A percentile compares a stretch with the other conserved stretches of the same genome.
These are phyloP conservation scores for Argyresthia albistria DNA, from an alignment of 2,888 invertebrate genomes.

Conservation along the genomic window DNA sequence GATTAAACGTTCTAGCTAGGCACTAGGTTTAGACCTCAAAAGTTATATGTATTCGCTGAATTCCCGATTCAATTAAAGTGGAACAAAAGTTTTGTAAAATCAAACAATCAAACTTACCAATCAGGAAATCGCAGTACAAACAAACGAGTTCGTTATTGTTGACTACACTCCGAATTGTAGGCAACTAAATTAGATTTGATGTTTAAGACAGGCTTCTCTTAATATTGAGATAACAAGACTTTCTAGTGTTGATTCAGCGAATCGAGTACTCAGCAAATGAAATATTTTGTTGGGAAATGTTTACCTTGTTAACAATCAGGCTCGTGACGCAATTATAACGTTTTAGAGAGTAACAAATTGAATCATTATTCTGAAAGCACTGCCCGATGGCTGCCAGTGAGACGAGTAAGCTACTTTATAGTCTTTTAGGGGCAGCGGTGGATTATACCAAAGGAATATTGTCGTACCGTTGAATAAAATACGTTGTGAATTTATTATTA, in stretches of 20 bases:
- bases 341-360: background rate
- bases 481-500: no score
- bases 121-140: background rate
- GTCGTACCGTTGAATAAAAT: no score
- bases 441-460: no score
- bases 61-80: no score
- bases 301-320: constrained; percentile 2
- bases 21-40: no score
- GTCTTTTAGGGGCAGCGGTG: no score
- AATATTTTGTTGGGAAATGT: constrained; percentile 2
- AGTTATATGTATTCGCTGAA: no score
- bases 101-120: background rate
- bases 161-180: background rate
- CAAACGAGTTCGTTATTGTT: background rate
- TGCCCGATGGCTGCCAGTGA: background rate
- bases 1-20: no score
- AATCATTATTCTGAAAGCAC: background rate
- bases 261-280: background rate
- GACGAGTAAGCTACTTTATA: background rate
- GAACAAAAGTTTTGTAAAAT: background rate
- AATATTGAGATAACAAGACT: background rate
- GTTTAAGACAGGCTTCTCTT: background rate
- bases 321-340: background rate
- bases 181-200: background rate
- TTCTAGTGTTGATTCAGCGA: background rate